These are phyloP conservation scores for Aplysina aerophoba DNA, from an alignment of 37 sponge, comb jelly and placozoan genomes.

Conservation along the genomic window DNA sequence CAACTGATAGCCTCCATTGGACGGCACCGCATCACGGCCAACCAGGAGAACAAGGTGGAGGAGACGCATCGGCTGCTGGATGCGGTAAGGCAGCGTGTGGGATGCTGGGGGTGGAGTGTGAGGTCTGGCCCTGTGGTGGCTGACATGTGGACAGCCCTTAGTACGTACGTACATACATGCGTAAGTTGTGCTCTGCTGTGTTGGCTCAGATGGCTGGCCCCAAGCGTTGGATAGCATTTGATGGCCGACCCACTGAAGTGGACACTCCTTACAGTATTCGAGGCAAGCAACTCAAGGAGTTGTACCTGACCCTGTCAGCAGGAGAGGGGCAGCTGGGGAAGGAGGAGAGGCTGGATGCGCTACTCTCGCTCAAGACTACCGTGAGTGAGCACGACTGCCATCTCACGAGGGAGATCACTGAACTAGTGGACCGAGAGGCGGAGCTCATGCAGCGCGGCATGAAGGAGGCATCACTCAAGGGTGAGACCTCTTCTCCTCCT, in stretches of 20 bases:
- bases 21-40: constrained; percentile 78
- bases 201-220: constrained; percentile 74
- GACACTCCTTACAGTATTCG: constrained; percentile 82
- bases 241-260: constrained; percentile 84
- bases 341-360: constrained; percentile 84
- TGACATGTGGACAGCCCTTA: neutral
- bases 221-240: constrained; percentile 84
- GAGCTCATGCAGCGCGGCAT: constrained; percentile 78
- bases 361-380: constrained; percentile 82
- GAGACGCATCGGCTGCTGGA: constrained; percentile 67
- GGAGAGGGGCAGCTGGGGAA: constrained; percentile 26
- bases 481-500: constrained; percentile 7
- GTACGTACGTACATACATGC: constrained; percentile 14
- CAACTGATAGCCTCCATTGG: constrained; percentile 93
- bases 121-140: neutral
- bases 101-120: neutral
- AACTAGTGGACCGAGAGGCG: constrained; percentile 90
- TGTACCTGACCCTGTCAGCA: constrained; percentile 69
- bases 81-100: constrained; percentile 37
- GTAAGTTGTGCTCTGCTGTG: neutral
- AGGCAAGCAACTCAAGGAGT: constrained; percentile 76
- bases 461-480: constrained; percentile 59
- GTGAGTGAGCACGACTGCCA: constrained; percentile 86
- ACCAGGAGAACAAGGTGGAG: constrained; percentile 51
- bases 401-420: constrained; percentile 87